Conservation (phyloP, 2,113 vertebrate species). For the Syngnathus scovelli region DNA sequence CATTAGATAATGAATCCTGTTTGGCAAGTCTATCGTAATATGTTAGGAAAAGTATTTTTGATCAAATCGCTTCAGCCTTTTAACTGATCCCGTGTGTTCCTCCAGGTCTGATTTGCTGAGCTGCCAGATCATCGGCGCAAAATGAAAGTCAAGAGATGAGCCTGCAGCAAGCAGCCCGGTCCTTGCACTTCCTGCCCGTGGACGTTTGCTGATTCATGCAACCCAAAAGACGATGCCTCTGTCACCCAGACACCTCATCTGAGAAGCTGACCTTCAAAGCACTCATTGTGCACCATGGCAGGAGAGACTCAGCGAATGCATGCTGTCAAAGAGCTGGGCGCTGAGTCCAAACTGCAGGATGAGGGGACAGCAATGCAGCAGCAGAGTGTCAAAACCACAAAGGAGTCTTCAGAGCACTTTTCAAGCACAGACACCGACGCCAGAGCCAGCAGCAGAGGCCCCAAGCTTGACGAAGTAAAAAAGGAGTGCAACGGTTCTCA, state of each 20-base stretch:
- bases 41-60: not conserved
- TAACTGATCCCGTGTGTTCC: slow-evolving; percentile 30
- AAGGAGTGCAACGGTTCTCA: slow-evolving; percentile 75
- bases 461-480: slow-evolving; percentile 60
- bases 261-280: slow-evolving; percentile 67
- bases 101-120: slow-evolving; percentile 53
- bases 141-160: slow-evolving; percentile 66
- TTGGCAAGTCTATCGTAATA: not conserved
- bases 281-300: slow-evolving; percentile 78
- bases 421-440: slow-evolving; percentile 58
- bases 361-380: slow-evolving; percentile 73
- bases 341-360: slow-evolving; percentile 72
- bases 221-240: slow-evolving; percentile 68
- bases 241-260: slow-evolving; percentile 63
- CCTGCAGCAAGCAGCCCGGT: slow-evolving; percentile 50
- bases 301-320: slow-evolving; percentile 83
- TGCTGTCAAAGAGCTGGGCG: slow-evolving; percentile 69
- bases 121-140: slow-evolving; percentile 47
- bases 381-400: slow-evolving; percentile 67
- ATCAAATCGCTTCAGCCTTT: slow-evolving; percentile 8
- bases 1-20: not conserved
- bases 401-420: slow-evolving; percentile 58
- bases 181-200: slow-evolving; percentile 59
- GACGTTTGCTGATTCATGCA: slow-evolving; percentile 51
- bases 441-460: slow-evolving; percentile 52